Evolutionary conservation across 2,797 vertebrate species (phyloP), one percentile per base, ranked within the genome.

Genomic region (Strix occidentalis): DNA sequence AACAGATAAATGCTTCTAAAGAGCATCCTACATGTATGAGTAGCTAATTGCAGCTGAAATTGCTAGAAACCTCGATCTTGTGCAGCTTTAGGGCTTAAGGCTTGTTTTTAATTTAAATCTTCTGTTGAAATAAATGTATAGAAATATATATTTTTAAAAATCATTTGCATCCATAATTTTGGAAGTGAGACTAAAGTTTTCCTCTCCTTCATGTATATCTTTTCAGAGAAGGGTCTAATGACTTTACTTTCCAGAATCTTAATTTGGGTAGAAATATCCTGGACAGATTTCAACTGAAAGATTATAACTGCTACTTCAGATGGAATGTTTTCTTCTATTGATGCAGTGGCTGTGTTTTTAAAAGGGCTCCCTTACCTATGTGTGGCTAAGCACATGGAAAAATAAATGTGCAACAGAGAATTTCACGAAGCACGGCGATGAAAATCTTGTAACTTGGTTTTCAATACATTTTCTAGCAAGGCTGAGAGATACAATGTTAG

Each of bases 1-100:
- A 88, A n/a, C 5, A 75, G 28, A 86, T 65, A 89, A 89, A 89
- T 81, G 56, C 11, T 66, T 83, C 24, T 63, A 76, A 84, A 66
- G 37, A 76, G 16, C 3, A 7, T n/a, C 11, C 8, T 74, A 64
- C 17, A 26, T 71, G 18, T 70, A 33, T 51, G 28, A 80, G 26
- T 24, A 90, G 26, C 6, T 83, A 80, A 66, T 80, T 70, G 8
- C 18, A 85, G 60, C 12, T 74, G 18, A 75, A 92, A 75, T 56
- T 28, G 13, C 17, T 53, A 82, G 56, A 91, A 82, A 76, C 6
- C 5, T 45, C 14, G 24, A 61, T 39, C 63, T 71, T 71, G 3
- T 46, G 45, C 11, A 66, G 23, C 6, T 77, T 70, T 70, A 60
- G 29, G 41, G 10, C 7, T 86, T 90, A 68, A 84, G 29, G 3